Evolutionary conservation across 1,140 invertebrate genomes (phyloP).

Genomic region (Yoshiicerus persimilis): DNA sequence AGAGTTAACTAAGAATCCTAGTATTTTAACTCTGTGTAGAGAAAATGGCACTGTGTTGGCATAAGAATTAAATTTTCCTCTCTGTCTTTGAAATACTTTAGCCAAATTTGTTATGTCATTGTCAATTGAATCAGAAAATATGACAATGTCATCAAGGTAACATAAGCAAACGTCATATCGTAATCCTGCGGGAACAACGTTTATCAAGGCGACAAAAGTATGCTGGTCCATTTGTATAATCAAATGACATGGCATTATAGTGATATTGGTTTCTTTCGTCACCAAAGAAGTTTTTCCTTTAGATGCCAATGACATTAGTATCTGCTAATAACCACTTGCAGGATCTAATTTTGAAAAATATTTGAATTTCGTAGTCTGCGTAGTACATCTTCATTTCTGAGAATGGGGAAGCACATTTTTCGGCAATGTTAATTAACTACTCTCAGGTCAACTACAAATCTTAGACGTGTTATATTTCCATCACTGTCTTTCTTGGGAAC

Average conservation of each 20-base stretch:
- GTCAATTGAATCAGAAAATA: not conserved
- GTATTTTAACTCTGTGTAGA: not conserved
- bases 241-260: not conserved
- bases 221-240: not conserved
- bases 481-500: not conserved
- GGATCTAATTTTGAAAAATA: not conserved
- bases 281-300: not conserved
- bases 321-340: not conserved
- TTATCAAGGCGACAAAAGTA: not conserved
- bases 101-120: not conserved
- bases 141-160: not conserved
- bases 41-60: not conserved
- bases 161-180: not conserved
- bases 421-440: not conserved
- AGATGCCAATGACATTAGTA: not conserved
- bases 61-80: not conserved
- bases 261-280: not conserved
- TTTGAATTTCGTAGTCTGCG: not conserved
- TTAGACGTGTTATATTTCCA: not conserved
- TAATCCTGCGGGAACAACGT: not conserved
- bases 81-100: not conserved
- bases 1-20: not conserved
- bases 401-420: not conserved
- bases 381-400: not conserved
- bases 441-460: not conserved